phyloP scores from a whole-genome alignment of 2,797 vertebrate genomes.

The Halcyon leucocephala region DNA sequence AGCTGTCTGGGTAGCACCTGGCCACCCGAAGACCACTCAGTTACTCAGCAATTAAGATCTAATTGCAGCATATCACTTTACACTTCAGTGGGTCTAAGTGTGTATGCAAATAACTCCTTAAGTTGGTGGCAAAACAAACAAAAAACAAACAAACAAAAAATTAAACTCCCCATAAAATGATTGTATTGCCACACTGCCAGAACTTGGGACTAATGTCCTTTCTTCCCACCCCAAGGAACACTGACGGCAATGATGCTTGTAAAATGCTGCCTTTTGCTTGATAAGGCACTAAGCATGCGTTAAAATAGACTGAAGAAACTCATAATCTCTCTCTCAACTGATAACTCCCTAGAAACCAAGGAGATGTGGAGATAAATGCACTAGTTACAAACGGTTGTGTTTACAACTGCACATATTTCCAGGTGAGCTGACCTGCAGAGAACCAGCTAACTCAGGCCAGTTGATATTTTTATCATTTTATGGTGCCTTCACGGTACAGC shows the following conservation, averaged over 20 bases:
- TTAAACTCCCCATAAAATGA: neutral
- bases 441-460: neutral
- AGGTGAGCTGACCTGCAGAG: neutral
- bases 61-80: slow-evolving; percentile 36
- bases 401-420: neutral
- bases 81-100: neutral
- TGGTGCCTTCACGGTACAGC: neutral
- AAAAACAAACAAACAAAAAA: neutral
- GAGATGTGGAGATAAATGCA: neutral
- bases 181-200: neutral
- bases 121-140: neutral
- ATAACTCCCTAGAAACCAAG: slow-evolving; percentile 67
- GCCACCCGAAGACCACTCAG: neutral
- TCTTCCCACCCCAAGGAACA: neutral
- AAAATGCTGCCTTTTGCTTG: neutral
- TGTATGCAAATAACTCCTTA: neutral
- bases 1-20: neutral
- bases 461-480: slow-evolving; percentile 41
- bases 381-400: neutral
- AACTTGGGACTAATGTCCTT: neutral
- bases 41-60: neutral
- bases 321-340: slow-evolving; percentile 16
- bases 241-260: neutral
- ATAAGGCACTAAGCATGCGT: neutral
- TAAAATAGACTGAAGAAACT: slow-evolving; percentile 40